Percentiles rank a stretch among this genome's conserved stretches.
Conservation (phyloP, 2,888 invertebrate species). For the Notodonta dromedarius region DNA sequence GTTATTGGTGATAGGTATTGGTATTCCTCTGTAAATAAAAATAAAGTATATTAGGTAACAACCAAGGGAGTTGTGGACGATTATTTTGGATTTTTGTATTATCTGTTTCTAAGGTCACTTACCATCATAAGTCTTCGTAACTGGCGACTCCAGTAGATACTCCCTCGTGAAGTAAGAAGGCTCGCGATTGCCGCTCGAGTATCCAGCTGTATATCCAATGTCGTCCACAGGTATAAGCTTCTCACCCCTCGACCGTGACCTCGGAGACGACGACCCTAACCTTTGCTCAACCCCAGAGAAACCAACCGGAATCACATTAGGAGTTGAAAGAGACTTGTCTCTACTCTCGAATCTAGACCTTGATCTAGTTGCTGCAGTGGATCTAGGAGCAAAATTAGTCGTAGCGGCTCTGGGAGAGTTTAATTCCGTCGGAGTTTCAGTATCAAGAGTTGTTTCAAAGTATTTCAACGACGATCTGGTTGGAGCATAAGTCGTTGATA, state of each 20-base stretch:
- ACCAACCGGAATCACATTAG: constrained; percentile 19
- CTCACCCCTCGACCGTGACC: constrained; percentile 35
- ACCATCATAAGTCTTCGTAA: constrained; percentile 78
- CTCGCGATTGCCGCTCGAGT: constrained; percentile 59
- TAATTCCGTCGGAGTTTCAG: constrained; percentile 20
- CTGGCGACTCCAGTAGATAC: constrained; percentile 75
- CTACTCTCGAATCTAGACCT: constrained; percentile 9
- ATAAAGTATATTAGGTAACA: neutral
- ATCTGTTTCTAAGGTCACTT: constrained; percentile 34
- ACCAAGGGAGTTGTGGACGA: neutral
- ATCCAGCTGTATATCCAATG: constrained; percentile 57
- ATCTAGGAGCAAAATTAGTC: constrained; percentile 19
- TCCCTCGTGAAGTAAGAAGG: constrained; percentile 75
- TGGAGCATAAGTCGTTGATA: constrained; percentile 29
- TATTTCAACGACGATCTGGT: constrained; percentile 18
- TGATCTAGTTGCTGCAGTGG: constrained; percentile 26
- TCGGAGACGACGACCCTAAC: constrained; percentile 18
- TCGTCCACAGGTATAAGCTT: constrained; percentile 61
- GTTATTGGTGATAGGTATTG: constrained; percentile 73
- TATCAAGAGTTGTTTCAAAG: constrained; percentile 26
- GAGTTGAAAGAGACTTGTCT: constrained; percentile 3
- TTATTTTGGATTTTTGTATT: too few species aligned
- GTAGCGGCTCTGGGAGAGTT: constrained; percentile 24
- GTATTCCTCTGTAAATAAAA: constrained; percentile 65
- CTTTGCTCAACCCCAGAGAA: constrained; percentile 27